A percentile compares a stretch with the other conserved stretches of the same genome.
Evolutionary conservation across 2,113 vertebrate species (phyloP).

Genomic region (Toxostoma redivivum): DNA sequence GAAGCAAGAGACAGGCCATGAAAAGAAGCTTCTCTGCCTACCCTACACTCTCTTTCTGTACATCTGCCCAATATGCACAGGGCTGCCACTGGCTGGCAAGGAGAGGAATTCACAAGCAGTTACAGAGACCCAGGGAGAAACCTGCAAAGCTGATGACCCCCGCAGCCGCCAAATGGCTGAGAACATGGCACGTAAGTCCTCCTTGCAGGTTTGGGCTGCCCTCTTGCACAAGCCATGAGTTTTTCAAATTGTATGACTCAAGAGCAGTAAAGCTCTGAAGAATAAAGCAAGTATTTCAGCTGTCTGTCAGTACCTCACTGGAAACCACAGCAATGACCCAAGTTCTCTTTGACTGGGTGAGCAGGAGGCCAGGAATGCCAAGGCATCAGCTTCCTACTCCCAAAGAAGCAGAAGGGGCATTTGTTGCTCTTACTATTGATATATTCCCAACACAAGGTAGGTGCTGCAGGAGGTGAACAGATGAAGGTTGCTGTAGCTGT

Average conservation of each 20-base stretch:
- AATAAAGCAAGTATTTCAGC: not conserved
- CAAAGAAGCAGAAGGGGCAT: not conserved
- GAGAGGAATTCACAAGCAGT: not conserved
- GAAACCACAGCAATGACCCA: not conserved
- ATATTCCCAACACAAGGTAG: not conserved
- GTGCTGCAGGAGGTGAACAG: not conserved
- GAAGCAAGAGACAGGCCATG: not conserved
- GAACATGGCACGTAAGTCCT: not conserved
- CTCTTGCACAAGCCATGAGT: not conserved
- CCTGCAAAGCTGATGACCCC: not conserved
- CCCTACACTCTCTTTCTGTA: not conserved
- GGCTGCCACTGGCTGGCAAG: fast-evolving
- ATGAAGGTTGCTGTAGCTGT: not conserved
- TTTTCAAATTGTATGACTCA: not conserved
- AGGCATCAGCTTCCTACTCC: not conserved
- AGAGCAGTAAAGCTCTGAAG: not conserved
- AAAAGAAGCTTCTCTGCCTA: not conserved
- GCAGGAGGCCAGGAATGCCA: not conserved
- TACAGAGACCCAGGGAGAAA: not conserved
- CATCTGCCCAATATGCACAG: not conserved
- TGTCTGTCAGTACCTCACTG: not conserved
- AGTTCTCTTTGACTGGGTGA: not conserved
- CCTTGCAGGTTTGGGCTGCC: not conserved
- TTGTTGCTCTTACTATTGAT: not conserved
- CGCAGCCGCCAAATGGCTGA: not conserved